These are phyloP conservation scores for Melolontha melolontha DNA, from an alignment of 2,888 invertebrate species.

Conservation along the genomic window DNA sequence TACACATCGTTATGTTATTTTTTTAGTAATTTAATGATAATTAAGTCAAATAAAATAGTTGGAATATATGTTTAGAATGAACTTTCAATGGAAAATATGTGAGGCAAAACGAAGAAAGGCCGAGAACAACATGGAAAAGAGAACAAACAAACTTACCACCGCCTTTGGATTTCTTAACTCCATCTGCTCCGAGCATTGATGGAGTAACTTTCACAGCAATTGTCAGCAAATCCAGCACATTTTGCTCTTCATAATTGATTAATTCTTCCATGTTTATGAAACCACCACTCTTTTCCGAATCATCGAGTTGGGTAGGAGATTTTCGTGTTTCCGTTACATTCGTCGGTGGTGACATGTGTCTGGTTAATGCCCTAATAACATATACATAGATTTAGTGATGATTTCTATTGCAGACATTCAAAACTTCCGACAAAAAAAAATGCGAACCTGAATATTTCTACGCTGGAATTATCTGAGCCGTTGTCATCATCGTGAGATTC, in stretches of 20 bases:
- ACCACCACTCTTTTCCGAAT: conserved; percentile 58
- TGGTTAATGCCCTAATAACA: conserved; percentile 73
- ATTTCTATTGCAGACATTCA: conserved; percentile 29
- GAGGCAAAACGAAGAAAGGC: too few species aligned
- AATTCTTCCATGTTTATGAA: conserved; percentile 74
- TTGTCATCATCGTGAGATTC: conserved; percentile 68
- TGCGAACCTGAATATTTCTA: conserved; percentile 78
- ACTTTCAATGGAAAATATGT: too few species aligned
- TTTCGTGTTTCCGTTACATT: conserved; percentile 65
- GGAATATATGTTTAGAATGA: too few species aligned
- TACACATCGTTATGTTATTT: too few species aligned
- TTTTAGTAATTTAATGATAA: too few species aligned
- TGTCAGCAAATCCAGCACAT: conserved; percentile 73
- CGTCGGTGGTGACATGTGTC: conserved; percentile 76
- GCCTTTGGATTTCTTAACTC: conserved; percentile 70
- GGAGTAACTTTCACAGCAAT: conserved; percentile 72
- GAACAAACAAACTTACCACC: conserved; percentile 48
- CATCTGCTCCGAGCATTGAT: conserved; percentile 72
- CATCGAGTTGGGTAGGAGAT: conserved; percentile 59
- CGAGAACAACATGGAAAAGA: too few species aligned
- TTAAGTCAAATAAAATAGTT: too few species aligned
- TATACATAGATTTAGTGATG: conserved; percentile 49
- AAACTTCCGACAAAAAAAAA: not conserved
- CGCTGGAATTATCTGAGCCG: conserved; percentile 74
- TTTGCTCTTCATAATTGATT: conserved; percentile 76